phyloP scores from a whole-genome alignment of 2,888 invertebrate genomes.

The Drosophila mulleri region DNA sequence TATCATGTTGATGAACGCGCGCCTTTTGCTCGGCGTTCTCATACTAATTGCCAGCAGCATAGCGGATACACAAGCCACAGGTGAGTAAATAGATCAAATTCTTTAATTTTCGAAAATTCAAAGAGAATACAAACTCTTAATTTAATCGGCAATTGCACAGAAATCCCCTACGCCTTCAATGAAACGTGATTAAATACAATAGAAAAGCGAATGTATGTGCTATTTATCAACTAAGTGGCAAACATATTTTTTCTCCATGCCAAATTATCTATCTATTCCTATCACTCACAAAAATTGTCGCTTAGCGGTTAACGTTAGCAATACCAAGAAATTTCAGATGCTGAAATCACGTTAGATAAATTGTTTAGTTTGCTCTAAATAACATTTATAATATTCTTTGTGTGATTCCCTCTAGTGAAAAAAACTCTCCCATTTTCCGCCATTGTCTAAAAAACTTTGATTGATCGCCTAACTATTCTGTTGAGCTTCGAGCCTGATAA shows the following conservation, averaged over 20 bases:
- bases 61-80: slow-evolving; percentile 64
- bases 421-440: background rate
- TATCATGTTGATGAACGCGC: slow-evolving; percentile 60
- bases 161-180: slow-evolving; percentile 8
- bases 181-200: background rate
- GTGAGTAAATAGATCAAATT: slow-evolving; percentile 55
- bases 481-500: background rate
- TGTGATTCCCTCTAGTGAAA: no score
- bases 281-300: background rate
- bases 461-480: background rate
- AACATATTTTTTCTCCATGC: no score
- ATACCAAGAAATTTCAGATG: background rate
- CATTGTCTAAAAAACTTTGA: background rate
- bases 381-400: no score
- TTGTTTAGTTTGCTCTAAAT: no score
- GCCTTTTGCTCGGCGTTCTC: slow-evolving; percentile 56
- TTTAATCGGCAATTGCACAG: background rate
- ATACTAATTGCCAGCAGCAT: slow-evolving; percentile 54
- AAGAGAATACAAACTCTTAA: background rate
- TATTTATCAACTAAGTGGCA: background rate
- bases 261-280: background rate
- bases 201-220: background rate
- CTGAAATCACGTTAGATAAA: no score
- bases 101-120: background rate
- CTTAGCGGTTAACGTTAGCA: background rate